phyloP scores from a whole-genome alignment of 2,113 vertebrate genomes.

The Syngnathus floridae region DNA sequence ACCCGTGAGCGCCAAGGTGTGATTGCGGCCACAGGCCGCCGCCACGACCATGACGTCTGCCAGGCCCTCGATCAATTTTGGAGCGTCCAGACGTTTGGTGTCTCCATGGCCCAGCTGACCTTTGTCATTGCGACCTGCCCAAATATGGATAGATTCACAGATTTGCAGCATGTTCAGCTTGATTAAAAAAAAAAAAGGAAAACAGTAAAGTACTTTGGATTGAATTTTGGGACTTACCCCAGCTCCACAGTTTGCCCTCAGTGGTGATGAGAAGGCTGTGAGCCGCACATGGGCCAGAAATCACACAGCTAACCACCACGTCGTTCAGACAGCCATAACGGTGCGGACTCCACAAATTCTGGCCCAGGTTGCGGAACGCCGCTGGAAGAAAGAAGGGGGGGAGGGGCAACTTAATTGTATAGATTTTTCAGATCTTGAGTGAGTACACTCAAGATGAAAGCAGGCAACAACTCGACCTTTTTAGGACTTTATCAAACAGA shows the following conservation, averaged over 20 bases:
- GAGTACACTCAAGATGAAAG: too few species aligned
- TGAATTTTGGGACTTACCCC: conserved; percentile 75
- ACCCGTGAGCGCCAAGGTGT: conserved; percentile 92
- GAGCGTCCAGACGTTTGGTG: conserved; percentile 89
- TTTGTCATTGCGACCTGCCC: conserved; percentile 89
- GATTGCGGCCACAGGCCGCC: conserved; percentile 89
- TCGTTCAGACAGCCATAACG: conserved; percentile 85
- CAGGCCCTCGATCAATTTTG: conserved; percentile 81
- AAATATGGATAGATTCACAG: neutral
- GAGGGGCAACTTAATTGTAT: too few species aligned
- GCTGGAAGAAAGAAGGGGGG: conserved; percentile 53
- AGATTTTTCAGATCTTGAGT: too few species aligned
- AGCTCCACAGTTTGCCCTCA: conserved; percentile 92
- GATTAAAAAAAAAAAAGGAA: neutral
- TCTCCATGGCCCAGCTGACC: conserved; percentile 92
- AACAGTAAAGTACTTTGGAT: too few species aligned
- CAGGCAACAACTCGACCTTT: too few species aligned
- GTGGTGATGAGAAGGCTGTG: conserved; percentile 90
- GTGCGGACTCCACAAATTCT: conserved; percentile 94
- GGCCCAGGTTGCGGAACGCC: conserved; percentile 91
- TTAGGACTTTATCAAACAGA: too few species aligned
- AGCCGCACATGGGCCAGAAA: conserved; percentile 84
- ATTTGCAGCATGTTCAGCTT: neutral
- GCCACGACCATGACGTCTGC: conserved; percentile 77
- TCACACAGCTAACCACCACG: conserved; percentile 81